Evolutionary conservation across 2,888 invertebrate genomes (phyloP).

Genomic region (Ophonus ardosiacus): DNA sequence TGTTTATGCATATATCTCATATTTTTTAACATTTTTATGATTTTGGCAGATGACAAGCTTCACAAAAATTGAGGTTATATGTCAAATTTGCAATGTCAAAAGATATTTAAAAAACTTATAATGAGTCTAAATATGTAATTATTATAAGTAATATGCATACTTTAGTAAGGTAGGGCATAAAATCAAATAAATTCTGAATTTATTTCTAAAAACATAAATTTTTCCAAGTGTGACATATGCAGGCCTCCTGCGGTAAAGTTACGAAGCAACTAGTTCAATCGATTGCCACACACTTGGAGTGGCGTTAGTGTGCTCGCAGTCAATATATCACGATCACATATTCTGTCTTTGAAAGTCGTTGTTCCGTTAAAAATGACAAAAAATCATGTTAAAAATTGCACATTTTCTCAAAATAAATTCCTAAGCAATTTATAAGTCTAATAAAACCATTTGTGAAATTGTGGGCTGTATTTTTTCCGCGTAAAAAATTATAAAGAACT

Average conservation of each 20-base stretch:
- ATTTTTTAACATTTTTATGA: neutral
- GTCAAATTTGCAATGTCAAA: neutral
- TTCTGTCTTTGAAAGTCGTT: constrained; percentile 70
- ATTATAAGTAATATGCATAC: neutral
- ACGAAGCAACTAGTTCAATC: constrained; percentile 37
- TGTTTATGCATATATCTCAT: neutral
- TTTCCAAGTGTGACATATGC: constrained; percentile 32
- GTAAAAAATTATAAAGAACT: constrained; percentile 50
- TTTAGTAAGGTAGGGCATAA: neutral
- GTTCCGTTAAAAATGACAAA: constrained; percentile 59
- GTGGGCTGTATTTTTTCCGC: constrained; percentile 11
- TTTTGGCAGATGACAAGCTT: neutral
- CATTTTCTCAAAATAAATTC: constrained; percentile 29
- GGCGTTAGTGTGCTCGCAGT: constrained; percentile 71
- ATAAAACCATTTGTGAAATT: constrained; percentile 19
- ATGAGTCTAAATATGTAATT: neutral
- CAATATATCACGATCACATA: constrained; percentile 73
- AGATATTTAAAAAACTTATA: neutral
- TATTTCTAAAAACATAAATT: neutral
- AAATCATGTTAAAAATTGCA: constrained; percentile 47
- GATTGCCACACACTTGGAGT: constrained; percentile 33
- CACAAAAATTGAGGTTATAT: neutral
- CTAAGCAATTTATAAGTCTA: constrained; percentile 21
- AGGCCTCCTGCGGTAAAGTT: neutral
- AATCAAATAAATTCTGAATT: neutral